Percentiles rank a stretch among this genome's conserved stretches.
Conservation (phyloP, 2,797 vertebrate species). For the Coregonus suidteri region DNA sequence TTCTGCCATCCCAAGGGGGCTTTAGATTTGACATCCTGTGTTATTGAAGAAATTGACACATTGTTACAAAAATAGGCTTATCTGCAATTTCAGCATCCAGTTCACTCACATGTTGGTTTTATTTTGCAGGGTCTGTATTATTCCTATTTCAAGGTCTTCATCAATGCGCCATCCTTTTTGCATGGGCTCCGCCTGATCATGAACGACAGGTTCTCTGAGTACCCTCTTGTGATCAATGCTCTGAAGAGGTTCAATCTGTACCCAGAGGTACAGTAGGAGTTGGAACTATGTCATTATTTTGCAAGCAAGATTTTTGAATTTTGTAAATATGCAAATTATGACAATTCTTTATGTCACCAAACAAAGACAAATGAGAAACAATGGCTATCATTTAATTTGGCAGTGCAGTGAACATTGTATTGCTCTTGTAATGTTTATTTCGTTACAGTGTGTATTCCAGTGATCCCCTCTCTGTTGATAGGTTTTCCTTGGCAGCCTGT, state of each 20-base stretch:
- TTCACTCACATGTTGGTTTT: background rate
- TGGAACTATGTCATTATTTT: background rate
- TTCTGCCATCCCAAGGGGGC: background rate
- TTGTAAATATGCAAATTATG: too few species aligned
- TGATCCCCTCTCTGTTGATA: background rate
- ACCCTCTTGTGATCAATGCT: constrained; percentile 93
- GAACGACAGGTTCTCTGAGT: constrained; percentile 71
- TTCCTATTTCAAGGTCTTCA: constrained; percentile 96
- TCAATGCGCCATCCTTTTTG: constrained; percentile 90
- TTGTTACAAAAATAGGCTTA: background rate
- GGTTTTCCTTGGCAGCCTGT: background rate
- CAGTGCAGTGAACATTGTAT: too few species aligned
- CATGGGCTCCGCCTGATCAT: constrained; percentile 86
- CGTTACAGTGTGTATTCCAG: background rate
- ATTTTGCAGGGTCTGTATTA: constrained; percentile 90
- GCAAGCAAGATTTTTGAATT: too few species aligned
- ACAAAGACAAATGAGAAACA: too few species aligned
- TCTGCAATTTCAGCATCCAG: background rate
- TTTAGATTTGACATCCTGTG: background rate
- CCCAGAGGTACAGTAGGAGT: constrained; percentile 85
- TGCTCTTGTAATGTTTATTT: background rate
- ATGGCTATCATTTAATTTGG: too few species aligned
- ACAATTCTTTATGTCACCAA: too few species aligned
- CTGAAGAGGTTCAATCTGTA: constrained; percentile 96
- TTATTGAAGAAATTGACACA: background rate